A percentile compares a stretch with the other conserved stretches of the same genome.
Evolutionary conservation across 2,113 vertebrate genomes (phyloP).

Genomic region (Myodes glareolus): DNA sequence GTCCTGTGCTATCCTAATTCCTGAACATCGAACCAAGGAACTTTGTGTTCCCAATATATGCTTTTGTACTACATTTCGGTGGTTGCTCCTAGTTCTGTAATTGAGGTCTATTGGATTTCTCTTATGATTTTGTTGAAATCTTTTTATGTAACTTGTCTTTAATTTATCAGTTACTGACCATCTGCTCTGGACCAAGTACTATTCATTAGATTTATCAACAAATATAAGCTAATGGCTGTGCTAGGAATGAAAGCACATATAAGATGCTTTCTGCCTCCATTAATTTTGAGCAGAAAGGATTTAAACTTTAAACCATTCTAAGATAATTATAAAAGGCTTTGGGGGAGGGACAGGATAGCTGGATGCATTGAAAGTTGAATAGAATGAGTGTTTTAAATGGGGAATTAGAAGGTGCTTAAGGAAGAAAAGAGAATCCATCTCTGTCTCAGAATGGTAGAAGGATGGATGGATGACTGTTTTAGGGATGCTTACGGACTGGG

Average conservation of each 20-base stretch:
- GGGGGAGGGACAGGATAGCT: not conserved
- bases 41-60: not conserved
- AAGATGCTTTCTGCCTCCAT: not conserved
- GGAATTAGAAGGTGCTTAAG: not conserved
- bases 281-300: not conserved
- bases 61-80: not conserved
- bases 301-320: slow-evolving; percentile 10
- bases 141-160: slow-evolving; percentile 4
- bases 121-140: not conserved
- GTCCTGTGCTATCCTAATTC: not conserved
- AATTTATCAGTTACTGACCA: not conserved
- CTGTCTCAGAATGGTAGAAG: not conserved
- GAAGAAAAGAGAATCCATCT: not conserved
- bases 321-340: not conserved
- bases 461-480: accelerated
- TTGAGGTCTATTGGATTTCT: not conserved
- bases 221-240: not conserved
- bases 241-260: not conserved
- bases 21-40: slow-evolving; percentile 57
- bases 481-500: not conserved
- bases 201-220: not conserved
- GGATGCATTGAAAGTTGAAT: not conserved
- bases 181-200: not conserved
- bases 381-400: not conserved
- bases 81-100: slow-evolving; percentile 1